Conservation (phyloP, 1,140 invertebrate species). For the Aphis craccivora region DNA sequence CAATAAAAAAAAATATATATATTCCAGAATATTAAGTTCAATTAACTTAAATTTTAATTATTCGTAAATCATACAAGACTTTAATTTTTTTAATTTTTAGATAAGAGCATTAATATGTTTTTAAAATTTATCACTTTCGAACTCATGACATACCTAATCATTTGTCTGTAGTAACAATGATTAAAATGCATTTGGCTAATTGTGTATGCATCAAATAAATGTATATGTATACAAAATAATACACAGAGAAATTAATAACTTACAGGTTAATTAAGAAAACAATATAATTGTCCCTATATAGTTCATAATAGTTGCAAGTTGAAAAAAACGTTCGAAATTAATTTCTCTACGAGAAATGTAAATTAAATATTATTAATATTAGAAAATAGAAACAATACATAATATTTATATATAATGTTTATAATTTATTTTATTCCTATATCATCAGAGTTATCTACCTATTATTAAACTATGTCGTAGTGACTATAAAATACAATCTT, state of each 20-base stretch:
- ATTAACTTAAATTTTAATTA: neutral
- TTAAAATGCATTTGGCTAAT: neutral
- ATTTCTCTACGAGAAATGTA: neutral
- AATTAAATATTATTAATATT: no score
- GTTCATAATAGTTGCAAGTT: no score
- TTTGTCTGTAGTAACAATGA: neutral
- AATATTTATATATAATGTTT: no score
- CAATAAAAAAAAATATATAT: no score
- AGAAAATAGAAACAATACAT: no score
- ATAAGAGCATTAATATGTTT: neutral
- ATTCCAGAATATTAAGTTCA: neutral
- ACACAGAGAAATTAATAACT: no score
- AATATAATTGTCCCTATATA: no score
- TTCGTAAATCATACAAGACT: neutral
- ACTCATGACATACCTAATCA: neutral
- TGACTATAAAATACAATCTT: no score
- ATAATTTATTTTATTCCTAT: no score
- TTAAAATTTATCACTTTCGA: neutral
- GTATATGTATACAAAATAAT: neutral
- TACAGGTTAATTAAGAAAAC: no score
- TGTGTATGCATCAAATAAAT: neutral
- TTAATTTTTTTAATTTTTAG: neutral
- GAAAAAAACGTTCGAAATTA: neutral
- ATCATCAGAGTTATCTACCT: no score
- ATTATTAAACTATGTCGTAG: no score